Evolutionary conservation across 64 coral and sea anemone genomes (phyloP), one percentile per base, ranked within the genome.

Genomic region (Pocillopora damicornis): DNA sequence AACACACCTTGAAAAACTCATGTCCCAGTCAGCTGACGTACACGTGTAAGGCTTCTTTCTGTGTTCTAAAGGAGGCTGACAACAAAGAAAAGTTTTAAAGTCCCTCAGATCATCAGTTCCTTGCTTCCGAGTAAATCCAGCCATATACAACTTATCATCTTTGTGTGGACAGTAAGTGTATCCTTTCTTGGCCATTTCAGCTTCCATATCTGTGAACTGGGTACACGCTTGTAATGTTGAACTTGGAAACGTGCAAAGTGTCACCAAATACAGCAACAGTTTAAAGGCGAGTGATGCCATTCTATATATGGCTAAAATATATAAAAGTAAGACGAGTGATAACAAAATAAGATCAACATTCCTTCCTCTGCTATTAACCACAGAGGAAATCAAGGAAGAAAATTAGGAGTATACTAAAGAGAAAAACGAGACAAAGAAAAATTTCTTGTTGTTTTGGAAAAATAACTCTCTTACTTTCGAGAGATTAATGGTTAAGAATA

Each of bases 21-120:
- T 38, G 12, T 83, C 80, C 80, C 80, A 83, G 80, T 83, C 80
- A 11, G 63, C 80, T 13, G 80, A 83, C 1, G 61, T 66, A 23
- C 35, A 67, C 9, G 63, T 83, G 63, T 42, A 51, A 9, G 80
- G 80, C 34, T 71, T 67, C 7, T 38, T 18, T n/a, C 8, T 2
- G 14, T 83, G 63, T 0, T 68, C 35, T 83, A 1, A 0, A 23
- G 63, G 80, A 20, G 80, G 80, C 62, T 68, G 63, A 37, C 80
- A 83, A 63, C 80, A 83, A 22, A 68, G 71, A 10, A 51, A 62
- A 9, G 0, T 51, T 17, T 38, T 83, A 22, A 83, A 67, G 18
- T 38, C 80, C 14, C 61, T 66, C 15, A 83, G 17, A 35, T 83
- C 61, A 83, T 83, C 58, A 2, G 56, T 14, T n/a, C 35, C 30